A percentile compares a stretch with the other conserved stretches of the same genome.
Conservation (phyloP, 2,888 invertebrate species). For the Lithophane socia region DNA sequence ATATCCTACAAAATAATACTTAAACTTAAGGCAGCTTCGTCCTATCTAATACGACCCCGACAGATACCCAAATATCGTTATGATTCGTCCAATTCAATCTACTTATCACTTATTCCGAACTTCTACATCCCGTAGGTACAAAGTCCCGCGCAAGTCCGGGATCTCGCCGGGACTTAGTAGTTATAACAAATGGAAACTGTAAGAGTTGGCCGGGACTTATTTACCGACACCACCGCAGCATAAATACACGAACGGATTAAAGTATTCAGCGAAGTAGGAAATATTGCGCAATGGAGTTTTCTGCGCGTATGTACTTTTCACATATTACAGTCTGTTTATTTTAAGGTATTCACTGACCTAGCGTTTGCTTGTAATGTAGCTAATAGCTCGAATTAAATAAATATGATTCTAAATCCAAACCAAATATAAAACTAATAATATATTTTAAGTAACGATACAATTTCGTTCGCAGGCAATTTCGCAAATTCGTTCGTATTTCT, state of each 20-base stretch:
- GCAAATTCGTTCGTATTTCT: not conserved
- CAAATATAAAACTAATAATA: constrained; percentile 15
- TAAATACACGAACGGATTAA: constrained; percentile 84
- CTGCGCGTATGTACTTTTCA: constrained; percentile 66
- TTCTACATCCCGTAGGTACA: constrained; percentile 64
- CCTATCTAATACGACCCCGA: constrained; percentile 22
- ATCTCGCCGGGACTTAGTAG: constrained; percentile 78
- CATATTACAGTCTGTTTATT: constrained; percentile 32
- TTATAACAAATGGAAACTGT: constrained; percentile 85
- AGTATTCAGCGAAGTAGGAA: constrained; percentile 81
- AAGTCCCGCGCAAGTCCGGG: constrained; percentile 70
- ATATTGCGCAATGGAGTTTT: constrained; percentile 75
- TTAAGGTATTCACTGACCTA: constrained; percentile 14
- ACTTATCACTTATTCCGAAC: constrained; percentile 69
- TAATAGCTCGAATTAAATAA: constrained; percentile 25
- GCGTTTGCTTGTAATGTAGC: constrained; percentile 1
- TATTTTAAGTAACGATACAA: too few relatives aligned
- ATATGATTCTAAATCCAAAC: constrained; percentile 8
- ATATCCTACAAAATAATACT: constrained; percentile 2
- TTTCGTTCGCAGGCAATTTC: not conserved
- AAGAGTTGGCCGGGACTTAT: constrained; percentile 81
- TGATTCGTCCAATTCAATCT: constrained; percentile 57
- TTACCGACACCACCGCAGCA: constrained; percentile 78
- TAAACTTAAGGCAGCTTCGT: constrained; percentile 19
- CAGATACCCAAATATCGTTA: constrained; percentile 37